Conservation (phyloP, 2,113 vertebrate genomes). For the Planiliza haematocheilus region DNA sequence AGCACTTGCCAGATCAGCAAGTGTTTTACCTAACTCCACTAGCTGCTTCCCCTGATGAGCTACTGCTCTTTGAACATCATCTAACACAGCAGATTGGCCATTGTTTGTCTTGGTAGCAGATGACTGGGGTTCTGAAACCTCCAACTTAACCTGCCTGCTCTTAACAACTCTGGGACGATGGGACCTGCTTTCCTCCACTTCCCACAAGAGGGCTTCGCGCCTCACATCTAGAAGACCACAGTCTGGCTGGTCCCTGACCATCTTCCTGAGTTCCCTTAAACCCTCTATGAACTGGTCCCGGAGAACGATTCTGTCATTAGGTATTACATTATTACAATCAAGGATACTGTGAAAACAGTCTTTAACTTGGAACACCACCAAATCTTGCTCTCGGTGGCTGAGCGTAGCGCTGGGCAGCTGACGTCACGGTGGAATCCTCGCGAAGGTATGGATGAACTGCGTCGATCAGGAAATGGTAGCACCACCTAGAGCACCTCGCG, state of each 20-base stretch:
- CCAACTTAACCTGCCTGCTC: not conserved
- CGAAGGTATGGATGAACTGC: not conserved
- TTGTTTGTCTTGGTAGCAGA: not conserved
- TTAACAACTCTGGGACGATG: not conserved
- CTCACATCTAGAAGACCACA: no score
- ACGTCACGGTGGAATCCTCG: no score
- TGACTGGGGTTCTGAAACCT: not conserved
- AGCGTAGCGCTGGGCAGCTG: no score
- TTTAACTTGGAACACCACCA: not conserved
- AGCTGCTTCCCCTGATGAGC: not conserved
- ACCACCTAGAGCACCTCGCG: not conserved
- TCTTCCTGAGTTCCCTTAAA: not conserved
- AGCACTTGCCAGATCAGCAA: not conserved
- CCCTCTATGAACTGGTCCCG: not conserved
- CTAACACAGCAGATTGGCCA: not conserved
- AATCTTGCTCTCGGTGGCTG: not conserved
- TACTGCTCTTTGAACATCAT: conserved; percentile 4
- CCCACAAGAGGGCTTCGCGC: no score
- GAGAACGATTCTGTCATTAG: not conserved
- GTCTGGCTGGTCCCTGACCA: no score
- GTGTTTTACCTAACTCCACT: not conserved
- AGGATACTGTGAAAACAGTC: no score
- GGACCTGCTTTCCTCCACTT: no score
- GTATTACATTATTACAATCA: not conserved
- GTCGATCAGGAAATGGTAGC: not conserved